Evolutionary conservation across 1,140 invertebrate genomes (phyloP).

Genomic region (Pantala flavescens): DNA sequence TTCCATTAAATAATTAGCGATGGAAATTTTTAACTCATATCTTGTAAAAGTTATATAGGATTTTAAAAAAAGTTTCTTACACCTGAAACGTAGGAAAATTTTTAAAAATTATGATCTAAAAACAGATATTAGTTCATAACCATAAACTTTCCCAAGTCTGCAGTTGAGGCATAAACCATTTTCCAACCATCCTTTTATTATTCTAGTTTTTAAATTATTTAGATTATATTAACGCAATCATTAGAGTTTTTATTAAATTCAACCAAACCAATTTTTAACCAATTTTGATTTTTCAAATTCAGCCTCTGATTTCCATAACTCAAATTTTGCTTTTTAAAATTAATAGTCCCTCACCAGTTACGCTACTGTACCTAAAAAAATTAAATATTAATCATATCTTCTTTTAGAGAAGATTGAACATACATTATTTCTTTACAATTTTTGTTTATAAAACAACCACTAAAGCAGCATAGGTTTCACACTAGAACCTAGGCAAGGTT

Average conservation of each 20-base stretch:
- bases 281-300: not conserved
- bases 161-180: not conserved
- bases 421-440: not conserved
- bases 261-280: too few relatives aligned
- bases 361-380: not conserved
- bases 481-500: not conserved
- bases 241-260: not conserved
- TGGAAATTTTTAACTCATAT: too few relatives aligned
- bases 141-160: not conserved
- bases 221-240: not conserved
- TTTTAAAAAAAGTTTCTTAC: too few relatives aligned
- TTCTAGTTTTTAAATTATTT: not conserved
- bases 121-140: too few relatives aligned
- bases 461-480: not conserved
- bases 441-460: not conserved
- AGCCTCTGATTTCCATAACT: not conserved
- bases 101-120: too few relatives aligned
- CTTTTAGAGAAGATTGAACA: not conserved
- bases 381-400: not conserved
- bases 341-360: not conserved
- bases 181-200: not conserved
- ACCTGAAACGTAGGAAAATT: too few relatives aligned
- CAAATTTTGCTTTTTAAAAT: not conserved
- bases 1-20: too few relatives aligned
- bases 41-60: too few relatives aligned